Evolutionary conservation across 2,113 vertebrate species (phyloP).

Genomic region (Seriola quinqueradiata): DNA sequence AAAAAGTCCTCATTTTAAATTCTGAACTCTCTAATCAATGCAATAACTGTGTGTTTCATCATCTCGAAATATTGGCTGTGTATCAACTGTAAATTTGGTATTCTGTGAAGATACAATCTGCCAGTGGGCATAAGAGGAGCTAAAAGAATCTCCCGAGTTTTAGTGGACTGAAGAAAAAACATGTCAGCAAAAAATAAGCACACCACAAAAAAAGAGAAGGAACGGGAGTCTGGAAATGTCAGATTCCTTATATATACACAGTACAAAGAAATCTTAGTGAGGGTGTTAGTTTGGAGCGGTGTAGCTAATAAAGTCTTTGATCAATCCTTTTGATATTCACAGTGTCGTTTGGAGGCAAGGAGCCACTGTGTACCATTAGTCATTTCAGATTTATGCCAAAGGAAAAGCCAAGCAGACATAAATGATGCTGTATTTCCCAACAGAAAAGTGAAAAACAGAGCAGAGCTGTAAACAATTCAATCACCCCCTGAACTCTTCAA

Average conservation of each 20-base stretch:
- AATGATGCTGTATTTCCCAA: slow-evolving; percentile 70
- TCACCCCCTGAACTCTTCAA: slow-evolving; percentile 72
- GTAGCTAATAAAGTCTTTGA: slow-evolving; percentile 72
- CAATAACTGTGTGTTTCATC: slow-evolving; percentile 40
- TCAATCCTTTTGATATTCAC: slow-evolving; percentile 72
- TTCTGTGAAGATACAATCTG: slow-evolving; percentile 52
- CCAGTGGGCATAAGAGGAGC: slow-evolving; percentile 32
- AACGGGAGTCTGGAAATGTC: slow-evolving; percentile 49
- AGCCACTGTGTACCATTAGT: slow-evolving; percentile 62
- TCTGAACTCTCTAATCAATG: slow-evolving; percentile 44
- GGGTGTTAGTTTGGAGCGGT: slow-evolving; percentile 20
- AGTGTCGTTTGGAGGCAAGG: slow-evolving; percentile 56
- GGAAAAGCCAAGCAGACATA: slow-evolving; percentile 67
- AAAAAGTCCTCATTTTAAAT: slow-evolving; percentile 21
- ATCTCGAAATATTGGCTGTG: slow-evolving; percentile 30
- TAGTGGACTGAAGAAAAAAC: slow-evolving; percentile 34
- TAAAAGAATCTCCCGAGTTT: slow-evolving; percentile 42
- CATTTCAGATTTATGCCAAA: slow-evolving; percentile 66
- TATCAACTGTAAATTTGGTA: slow-evolving; percentile 36
- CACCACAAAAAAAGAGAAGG: neutral
- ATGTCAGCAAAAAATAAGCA: slow-evolving; percentile 50
- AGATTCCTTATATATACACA: slow-evolving; percentile 38
- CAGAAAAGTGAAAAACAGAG: slow-evolving; percentile 64
- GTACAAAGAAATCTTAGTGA: slow-evolving; percentile 34
- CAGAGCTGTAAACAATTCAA: slow-evolving; percentile 78